phyloP scores from a whole-genome alignment of 2,797 vertebrate genomes.

The Phyllotis vaccarum region DNA sequence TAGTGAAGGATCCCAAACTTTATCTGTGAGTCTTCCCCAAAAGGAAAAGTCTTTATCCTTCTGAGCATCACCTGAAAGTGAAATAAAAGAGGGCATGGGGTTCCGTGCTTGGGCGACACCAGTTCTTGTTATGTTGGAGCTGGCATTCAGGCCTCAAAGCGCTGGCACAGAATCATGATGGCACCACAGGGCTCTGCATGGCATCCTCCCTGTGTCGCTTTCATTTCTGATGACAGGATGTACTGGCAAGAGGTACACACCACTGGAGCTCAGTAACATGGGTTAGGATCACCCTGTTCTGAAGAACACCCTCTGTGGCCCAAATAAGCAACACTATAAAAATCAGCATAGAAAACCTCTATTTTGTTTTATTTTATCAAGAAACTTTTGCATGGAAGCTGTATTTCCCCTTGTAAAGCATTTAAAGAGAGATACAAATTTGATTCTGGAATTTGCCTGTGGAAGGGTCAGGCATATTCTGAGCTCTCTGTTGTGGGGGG shows the following conservation, averaged over 20 bases:
- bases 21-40: conserved; percentile 37
- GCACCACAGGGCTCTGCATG: background rate
- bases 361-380: background rate
- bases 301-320: background rate
- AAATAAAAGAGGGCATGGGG: conserved; percentile 13
- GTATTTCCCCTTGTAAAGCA: background rate
- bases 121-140: background rate
- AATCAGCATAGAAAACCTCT: background rate
- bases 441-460: background rate
- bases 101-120: background rate
- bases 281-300: background rate
- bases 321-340: conserved; percentile 31
- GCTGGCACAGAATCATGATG: background rate
- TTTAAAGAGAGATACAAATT: conserved; percentile 42
- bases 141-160: conserved; percentile 40
- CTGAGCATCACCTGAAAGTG: background rate
- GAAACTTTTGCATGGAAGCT: background rate
- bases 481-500: background rate
- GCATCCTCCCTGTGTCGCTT: background rate
- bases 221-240: background rate
- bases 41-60: conserved; percentile 31
- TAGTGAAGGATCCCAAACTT: background rate
- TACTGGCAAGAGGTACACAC: background rate
- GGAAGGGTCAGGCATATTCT: background rate
- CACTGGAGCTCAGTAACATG: background rate